Percentiles rank a stretch among this genome's conserved stretches.
These are phyloP conservation scores for Druon quercuslanigerum DNA, from an alignment of 1,140 invertebrate species.

Conservation along the genomic window DNA sequence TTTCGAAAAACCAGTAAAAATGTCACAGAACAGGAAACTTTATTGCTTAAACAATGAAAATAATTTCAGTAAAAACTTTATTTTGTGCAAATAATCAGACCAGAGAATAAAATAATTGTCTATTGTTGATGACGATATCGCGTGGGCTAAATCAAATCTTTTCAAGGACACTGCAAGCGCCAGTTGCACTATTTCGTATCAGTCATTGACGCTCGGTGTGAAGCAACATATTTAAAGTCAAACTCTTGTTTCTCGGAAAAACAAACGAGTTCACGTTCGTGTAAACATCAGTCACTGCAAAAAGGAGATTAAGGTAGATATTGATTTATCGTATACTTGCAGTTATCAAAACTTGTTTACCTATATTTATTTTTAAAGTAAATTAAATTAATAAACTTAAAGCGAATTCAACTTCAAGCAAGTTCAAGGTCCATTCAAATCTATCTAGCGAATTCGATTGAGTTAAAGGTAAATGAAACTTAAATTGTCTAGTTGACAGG, in stretches of 20 bases:
- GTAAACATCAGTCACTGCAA: neutral
- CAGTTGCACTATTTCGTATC: constrained; percentile 16
- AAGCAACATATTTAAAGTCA: constrained; percentile 4
- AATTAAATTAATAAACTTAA: no score
- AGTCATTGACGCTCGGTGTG: constrained; percentile 18
- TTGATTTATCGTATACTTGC: neutral
- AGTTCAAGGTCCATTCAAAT: no score
- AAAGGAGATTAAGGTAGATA: neutral
- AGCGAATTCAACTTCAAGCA: no score
- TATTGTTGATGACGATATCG: neutral
- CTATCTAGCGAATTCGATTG: no score
- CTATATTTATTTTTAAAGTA: no score
- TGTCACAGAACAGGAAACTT: neutral
- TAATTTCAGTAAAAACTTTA: no score
- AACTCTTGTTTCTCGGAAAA: neutral
- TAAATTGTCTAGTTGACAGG: no score
- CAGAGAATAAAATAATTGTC: neutral
- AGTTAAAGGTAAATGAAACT: no score
- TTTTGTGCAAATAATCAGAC: no score
- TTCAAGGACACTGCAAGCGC: constrained; percentile 5
- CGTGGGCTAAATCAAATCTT: neutral
- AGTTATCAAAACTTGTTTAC: no score
- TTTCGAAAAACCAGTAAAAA: no score
- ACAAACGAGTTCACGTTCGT: neutral
- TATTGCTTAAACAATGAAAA: no score